A percentile compares a stretch with the other conserved stretches of the same genome.
Evolutionary conservation across 2,888 invertebrate genomes (phyloP).

Genomic region (Campaea margaritaria): DNA sequence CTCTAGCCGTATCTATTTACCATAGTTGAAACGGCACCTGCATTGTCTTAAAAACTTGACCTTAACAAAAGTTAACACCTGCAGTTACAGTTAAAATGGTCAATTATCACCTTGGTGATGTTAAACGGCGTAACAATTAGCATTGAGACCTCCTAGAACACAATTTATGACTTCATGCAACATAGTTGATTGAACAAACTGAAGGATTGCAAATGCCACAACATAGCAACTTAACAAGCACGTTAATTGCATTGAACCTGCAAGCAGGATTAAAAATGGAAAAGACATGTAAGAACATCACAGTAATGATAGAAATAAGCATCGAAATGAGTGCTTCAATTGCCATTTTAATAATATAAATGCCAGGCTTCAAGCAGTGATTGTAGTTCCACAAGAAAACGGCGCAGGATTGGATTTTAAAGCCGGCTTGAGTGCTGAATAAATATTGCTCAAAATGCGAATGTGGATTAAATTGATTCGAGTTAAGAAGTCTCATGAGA

Average conservation of each 20-base stretch:
- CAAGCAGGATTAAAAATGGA: constrained; percentile 23
- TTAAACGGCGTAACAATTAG: constrained; percentile 54
- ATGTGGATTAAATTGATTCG: constrained; percentile 64
- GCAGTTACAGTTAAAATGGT: constrained; percentile 66
- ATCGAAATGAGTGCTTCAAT: constrained; percentile 27
- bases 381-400: constrained; percentile 36
- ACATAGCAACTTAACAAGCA: constrained; percentile 8
- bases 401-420: constrained; percentile 31
- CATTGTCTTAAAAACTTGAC: constrained; percentile 78
- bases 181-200: not conserved
- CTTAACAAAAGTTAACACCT: constrained; percentile 70
- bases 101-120: constrained; percentile 59
- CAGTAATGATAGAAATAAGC: constrained; percentile 36
- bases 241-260: constrained; percentile 23
- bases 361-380: constrained; percentile 36
- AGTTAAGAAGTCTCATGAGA: constrained; percentile 58
- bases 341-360: constrained; percentile 33
- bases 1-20: constrained; percentile 80
- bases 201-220: constrained; percentile 1
- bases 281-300: constrained; percentile 25
- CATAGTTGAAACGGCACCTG: constrained; percentile 79
- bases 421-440: constrained; percentile 36
- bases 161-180: constrained; percentile 26
- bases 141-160: constrained; percentile 35
- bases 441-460: constrained; percentile 50